Percentiles rank a stretch among this genome's conserved stretches.
Evolutionary conservation across 2,888 invertebrate genomes (phyloP).

Genomic region (Anarsia innoxiella): DNA sequence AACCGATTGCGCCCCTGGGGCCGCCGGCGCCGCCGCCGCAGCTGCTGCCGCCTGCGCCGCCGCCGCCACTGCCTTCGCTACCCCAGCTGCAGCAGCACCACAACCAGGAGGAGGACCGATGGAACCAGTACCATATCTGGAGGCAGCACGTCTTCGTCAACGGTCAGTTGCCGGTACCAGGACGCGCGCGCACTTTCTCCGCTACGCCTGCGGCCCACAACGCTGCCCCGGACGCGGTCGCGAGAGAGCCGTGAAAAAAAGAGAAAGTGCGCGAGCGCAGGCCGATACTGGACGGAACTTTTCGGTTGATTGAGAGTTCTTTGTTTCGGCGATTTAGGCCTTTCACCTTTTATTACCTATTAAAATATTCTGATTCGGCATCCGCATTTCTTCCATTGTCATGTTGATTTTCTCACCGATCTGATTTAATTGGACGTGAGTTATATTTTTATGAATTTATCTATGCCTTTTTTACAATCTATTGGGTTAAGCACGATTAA

Average conservation of each 20-base stretch:
- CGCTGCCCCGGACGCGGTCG: constrained; percentile 26
- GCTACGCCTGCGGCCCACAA: constrained; percentile 18
- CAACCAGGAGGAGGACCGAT: constrained; percentile 77
- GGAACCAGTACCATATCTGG: constrained; percentile 88
- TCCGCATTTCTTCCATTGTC: too few species aligned
- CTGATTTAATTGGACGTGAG: too few species aligned
- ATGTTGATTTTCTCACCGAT: too few species aligned
- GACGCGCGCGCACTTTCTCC: constrained; percentile 48
- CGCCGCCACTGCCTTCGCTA: constrained; percentile 79
- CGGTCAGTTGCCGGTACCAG: constrained; percentile 72
- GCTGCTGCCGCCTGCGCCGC: constrained; percentile 72
- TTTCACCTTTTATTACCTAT: too few species aligned
- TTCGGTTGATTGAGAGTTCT: constrained; percentile 52
- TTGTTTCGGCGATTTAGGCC: constrained; percentile 42
- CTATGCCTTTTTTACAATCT: too few species aligned
- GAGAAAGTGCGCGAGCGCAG: constrained; percentile 59
- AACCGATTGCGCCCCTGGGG: constrained; percentile 74
- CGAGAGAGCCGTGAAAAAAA: constrained; percentile 40
- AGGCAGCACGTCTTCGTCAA: constrained; percentile 87
- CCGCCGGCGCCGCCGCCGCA: constrained; percentile 79
- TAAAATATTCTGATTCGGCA: too few species aligned
- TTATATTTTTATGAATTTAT: too few species aligned
- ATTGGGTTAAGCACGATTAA: too few species aligned
- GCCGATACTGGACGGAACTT: constrained; percentile 44
- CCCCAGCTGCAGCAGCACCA: constrained; percentile 78